Conservation (phyloP, 2,113 vertebrate genomes). For the Bufo gargarizans region DNA sequence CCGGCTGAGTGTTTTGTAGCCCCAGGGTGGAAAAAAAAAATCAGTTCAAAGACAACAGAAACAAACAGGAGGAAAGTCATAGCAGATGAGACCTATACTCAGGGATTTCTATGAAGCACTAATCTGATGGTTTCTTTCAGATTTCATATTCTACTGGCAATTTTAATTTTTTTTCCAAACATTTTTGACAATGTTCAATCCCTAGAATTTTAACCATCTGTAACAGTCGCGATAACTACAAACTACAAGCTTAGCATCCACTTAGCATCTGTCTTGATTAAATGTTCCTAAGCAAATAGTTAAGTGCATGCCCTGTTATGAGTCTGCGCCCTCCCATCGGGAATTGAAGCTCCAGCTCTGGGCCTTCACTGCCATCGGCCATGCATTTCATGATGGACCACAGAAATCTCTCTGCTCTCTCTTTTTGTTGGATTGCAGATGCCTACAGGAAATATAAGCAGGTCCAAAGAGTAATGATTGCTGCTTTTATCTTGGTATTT, state of each 20-base stretch:
- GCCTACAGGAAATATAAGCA: background rate
- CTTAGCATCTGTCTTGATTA: background rate
- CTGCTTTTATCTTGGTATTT: background rate
- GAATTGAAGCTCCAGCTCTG: background rate
- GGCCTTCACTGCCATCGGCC: background rate
- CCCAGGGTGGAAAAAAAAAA: slow-evolving; percentile 14
- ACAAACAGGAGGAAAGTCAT: background rate
- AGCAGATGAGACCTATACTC: background rate
- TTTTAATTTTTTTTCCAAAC: background rate
- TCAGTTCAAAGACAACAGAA: slow-evolving; percentile 31
- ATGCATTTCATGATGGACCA: background rate
- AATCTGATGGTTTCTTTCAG: background rate
- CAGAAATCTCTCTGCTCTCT: background rate
- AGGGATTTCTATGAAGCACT: background rate
- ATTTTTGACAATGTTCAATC: background rate
- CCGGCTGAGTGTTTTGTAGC: slow-evolving; percentile 36
- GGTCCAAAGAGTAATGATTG: background rate
- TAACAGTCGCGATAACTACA: background rate
- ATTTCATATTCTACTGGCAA: background rate
- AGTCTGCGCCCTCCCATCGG: background rate
- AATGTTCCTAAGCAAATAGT: background rate
- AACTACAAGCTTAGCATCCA: background rate
- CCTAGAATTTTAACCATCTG: background rate
- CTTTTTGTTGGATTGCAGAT: background rate
- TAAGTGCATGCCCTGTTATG: background rate